Evolutionary conservation across 2,888 invertebrate genomes (phyloP).

Genomic region (Operophtera brumata): DNA sequence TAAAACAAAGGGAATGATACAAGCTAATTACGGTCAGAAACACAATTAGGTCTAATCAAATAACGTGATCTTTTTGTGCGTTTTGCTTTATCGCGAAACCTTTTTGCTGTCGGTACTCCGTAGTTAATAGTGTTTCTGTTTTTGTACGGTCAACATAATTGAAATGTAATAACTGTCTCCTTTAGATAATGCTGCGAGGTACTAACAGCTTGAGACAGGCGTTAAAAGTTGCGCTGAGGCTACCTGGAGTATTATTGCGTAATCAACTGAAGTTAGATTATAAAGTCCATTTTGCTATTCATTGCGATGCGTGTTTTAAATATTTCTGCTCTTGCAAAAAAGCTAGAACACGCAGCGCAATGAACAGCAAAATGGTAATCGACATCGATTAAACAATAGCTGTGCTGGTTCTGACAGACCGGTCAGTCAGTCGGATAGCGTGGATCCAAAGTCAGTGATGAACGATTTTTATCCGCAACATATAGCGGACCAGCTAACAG

Average conservation of each 20-base stretch:
- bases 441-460: too few species aligned
- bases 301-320: too few species aligned
- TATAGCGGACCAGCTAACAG: too few species aligned
- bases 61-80: constrained; percentile 70
- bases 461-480: too few species aligned
- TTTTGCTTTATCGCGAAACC: constrained; percentile 55
- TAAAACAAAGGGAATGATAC: constrained; percentile 78
- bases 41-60: constrained; percentile 79
- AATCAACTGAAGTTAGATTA: too few species aligned
- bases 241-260: too few species aligned
- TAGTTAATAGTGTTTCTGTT: constrained; percentile 45
- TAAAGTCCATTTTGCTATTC: too few species aligned
- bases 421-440: background rate
- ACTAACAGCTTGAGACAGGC: constrained; percentile 14
- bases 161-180: constrained; percentile 42
- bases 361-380: too few species aligned
- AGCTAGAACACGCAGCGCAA: too few species aligned
- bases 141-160: constrained; percentile 42
- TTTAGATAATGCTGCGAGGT: constrained; percentile 24
- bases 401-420: background rate
- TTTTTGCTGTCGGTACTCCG: constrained; percentile 47
- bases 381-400: too few species aligned
- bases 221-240: background rate
- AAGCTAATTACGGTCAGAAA: constrained; percentile 76
- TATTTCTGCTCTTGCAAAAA: too few species aligned